Base-by-base conservation (phyloP, 2,797 vertebrate genomes). In the Enteromius unitaeniatus region DNA sequence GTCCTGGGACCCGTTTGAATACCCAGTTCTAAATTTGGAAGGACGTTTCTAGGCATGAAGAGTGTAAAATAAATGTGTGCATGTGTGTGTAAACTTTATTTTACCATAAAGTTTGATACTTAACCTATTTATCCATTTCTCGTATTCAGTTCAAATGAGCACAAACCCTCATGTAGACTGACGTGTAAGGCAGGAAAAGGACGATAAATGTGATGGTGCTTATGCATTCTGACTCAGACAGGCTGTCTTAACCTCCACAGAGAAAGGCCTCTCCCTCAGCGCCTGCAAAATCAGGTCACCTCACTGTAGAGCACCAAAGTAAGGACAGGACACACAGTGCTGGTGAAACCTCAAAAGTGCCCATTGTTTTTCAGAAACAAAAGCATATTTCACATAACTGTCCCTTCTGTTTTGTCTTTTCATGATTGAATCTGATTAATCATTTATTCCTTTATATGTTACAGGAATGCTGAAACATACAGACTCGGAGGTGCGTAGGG, bases 241-340 rank as follows among this genome's bases (percentile, higher is more conserved):
- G 70, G 79, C 53, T 76, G 75, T 72, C 60, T 65, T 62, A 42
- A 81, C 85, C 82, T 78, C 62, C 37, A 23, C 58, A 64, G 72
- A 85, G 85, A 65, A 79, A 80, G 79, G 70, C 51, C 60, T 78
- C 28, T 79, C 74, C 84, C 70, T 78, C 40, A 82, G 75, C 10
- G 75, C 45, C 69, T 64, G 40, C 5, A 68, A 82, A 88, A 84
- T 53, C 84, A 89, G 84, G 81, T 60, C 79, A 84, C 21, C 73
- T 82, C 70, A 81, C 47, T 17, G 37, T 78, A 31, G 55, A 78
- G 74, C 70, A 26, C 34, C 26, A 58, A 67, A 60, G 37, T 69
- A 78, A 85, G 78, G 75, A 78, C 87, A 81, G 82, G 67, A 86
- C 65, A 76, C 76, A 64, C 15, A 70, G 65, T 40, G 40, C 62